These are phyloP conservation scores for Papilio elwesi DNA, from an alignment of 2,888 invertebrate species.

Conservation along the genomic window DNA sequence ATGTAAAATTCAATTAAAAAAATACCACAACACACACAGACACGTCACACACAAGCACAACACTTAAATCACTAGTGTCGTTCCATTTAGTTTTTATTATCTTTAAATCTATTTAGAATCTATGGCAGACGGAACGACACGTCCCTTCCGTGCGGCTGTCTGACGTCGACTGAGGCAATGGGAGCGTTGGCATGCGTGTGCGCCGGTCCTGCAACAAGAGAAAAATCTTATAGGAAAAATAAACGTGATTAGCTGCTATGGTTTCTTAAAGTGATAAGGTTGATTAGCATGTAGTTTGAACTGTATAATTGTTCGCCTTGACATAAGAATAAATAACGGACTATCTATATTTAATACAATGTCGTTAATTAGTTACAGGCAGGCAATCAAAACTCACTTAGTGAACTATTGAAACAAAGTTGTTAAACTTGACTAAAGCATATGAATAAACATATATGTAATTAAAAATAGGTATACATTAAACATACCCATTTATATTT, in stretches of 20 bases:
- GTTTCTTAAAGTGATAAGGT: conserved; percentile 24
- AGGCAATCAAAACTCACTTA: neutral
- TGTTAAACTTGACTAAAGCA: too few relatives aligned
- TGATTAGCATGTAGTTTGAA: conserved; percentile 13
- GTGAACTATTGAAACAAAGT: neutral
- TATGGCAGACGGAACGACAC: conserved; percentile 40
- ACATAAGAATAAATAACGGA: neutral
- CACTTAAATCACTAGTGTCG: conserved; percentile 54
- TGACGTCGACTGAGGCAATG: conserved; percentile 54
- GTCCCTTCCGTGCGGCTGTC: conserved; percentile 48
- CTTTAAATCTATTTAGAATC: conserved; percentile 18
- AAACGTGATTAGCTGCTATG: conserved; percentile 30
- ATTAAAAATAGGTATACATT: too few relatives aligned
- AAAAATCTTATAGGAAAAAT: conserved; percentile 36
- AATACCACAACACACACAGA: conserved; percentile 42
- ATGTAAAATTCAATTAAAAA: conserved; percentile 42
- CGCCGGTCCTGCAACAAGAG: conserved; percentile 51
- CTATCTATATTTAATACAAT: neutral
- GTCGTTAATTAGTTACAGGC: neutral
- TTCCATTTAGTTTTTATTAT: conserved; percentile 54
- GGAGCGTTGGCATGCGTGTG: conserved; percentile 49
- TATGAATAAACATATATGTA: too few relatives aligned
- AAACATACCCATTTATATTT: too few relatives aligned
- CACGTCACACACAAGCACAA: conserved; percentile 54
- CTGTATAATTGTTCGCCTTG: conserved; percentile 3